Conservation (phyloP, 2,888 invertebrate species). For the Dioctria linearis region DNA sequence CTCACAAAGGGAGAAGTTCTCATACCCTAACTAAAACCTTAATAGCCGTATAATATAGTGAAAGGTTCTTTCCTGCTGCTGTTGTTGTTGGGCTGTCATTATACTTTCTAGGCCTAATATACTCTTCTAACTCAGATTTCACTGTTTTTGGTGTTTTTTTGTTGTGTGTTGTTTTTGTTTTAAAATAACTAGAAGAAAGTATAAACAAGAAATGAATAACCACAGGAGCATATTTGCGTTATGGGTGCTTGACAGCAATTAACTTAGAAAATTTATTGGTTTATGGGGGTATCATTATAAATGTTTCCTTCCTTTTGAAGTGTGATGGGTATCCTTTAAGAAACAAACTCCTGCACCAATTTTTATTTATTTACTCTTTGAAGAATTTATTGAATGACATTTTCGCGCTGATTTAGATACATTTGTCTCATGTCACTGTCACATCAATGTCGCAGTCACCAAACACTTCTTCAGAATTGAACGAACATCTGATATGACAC, state of each 20-base stretch:
- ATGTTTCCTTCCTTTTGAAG: slow-evolving; percentile 6
- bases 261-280: slow-evolving; percentile 15
- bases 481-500: slow-evolving; percentile 1
- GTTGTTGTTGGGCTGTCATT: neutral
- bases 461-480: neutral
- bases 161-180: neutral
- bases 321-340: too few relatives aligned
- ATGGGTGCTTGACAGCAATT: slow-evolving; percentile 35
- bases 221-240: slow-evolving; percentile 16
- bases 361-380: neutral
- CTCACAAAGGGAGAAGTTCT: neutral
- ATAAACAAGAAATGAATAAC: neutral
- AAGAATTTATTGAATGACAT: neutral
- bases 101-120: neutral
- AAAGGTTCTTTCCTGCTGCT: neutral
- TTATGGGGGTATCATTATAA: neutral
- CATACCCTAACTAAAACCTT: neutral
- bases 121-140: neutral
- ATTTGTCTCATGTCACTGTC: slow-evolving; percentile 20
- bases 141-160: slow-evolving; percentile 19
- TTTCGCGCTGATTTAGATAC: slow-evolving; percentile 6
- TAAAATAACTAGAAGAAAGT: neutral
- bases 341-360: too few relatives aligned
- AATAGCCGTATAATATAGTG: slow-evolving; percentile 12
- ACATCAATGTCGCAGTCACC: slow-evolving; percentile 6